These are phyloP conservation scores for Glyphotaelius pellucidus DNA, from an alignment of 2,888 invertebrate genomes.

Conservation along the genomic window DNA sequence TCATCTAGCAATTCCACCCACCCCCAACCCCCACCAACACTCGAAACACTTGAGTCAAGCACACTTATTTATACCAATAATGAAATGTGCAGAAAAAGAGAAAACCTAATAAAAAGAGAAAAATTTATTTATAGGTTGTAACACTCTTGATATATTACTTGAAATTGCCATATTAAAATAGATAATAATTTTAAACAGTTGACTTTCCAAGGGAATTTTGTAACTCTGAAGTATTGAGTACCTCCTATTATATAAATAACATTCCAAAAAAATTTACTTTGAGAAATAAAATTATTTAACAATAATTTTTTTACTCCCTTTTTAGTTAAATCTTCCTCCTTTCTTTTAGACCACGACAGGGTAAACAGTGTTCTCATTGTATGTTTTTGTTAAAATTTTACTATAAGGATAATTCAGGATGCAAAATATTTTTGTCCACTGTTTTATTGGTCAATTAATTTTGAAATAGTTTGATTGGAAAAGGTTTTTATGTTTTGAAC, in stretches of 20 bases:
- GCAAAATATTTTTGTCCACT: neutral
- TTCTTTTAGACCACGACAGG: conserved; percentile 17
- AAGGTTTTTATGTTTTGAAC: neutral
- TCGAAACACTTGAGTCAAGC: conserved; percentile 16
- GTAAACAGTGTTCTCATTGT: conserved; percentile 26
- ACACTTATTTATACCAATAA: conserved; percentile 50
- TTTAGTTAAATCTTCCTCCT: neutral
- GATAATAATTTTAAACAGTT: conserved; percentile 31
- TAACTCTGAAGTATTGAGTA: neutral
- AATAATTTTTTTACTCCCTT: neutral
- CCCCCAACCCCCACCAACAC: neutral
- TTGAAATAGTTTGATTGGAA: neutral
- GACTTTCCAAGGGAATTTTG: neutral
- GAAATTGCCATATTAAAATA: conserved; percentile 51
- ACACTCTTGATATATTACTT: conserved; percentile 36
- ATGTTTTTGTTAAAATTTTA: conserved; percentile 12
- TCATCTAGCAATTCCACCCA: neutral
- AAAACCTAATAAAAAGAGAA: conserved; percentile 49
- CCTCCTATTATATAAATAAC: neutral
- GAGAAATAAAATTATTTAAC: neutral
- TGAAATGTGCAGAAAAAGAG: conserved; percentile 48
- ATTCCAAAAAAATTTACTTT: neutral
- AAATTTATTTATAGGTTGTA: conserved; percentile 18
- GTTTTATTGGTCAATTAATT: neutral
- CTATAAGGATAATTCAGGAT: neutral